Base-by-base conservation (phyloP, 2,113 vertebrate species). In the Prinia subflava region DNA sequence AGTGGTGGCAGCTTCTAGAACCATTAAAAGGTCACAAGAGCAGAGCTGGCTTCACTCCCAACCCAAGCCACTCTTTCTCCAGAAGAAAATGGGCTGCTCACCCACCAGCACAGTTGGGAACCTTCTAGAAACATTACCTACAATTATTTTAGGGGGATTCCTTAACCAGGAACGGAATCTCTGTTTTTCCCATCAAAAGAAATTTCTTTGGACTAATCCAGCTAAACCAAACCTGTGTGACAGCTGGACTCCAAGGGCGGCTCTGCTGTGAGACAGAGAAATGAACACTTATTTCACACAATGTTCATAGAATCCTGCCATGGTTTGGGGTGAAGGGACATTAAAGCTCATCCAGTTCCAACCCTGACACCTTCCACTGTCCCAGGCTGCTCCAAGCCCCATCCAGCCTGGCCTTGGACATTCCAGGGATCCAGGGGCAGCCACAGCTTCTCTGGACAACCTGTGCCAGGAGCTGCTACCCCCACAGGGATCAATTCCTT, bases 41-140 rank as follows among this genome's bases (percentile, higher is more conserved):
- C 33, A 44, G 35, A 84, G 62, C 22, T 68, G 78, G 35, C 75
- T 22, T 81, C 60, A 46, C 39, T 56, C 49, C 39, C 46, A 15
- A 37, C 14, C 20, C 4, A 1, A 14, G 53, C 23, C 7, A 9
- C 13, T 24, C 53, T 27, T 33, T 9, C 23, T 37, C 33, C 47
- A 42, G 6, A 10, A 39, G 12, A 30, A 53, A 62, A 35, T 1
- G 10, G 20, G 35, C 22, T 79, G 49, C 55, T 37, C 14, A 46
- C 30, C 19, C 22, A 20, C 37, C 1, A 46, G 33, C 57, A 83
- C 1, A 0, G 11, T 2, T n/a, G 41, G 19, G 30, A 62, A 10
- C 22, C 22, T 30, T 28, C 16, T 10, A 9, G 6, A 37, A 18
- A 39, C 20, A 44, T 8, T 2, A 22, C 1, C 39, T 47, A 7